Conservation (phyloP, 2,888 invertebrate genomes). For the Callimorpha dominula region DNA sequence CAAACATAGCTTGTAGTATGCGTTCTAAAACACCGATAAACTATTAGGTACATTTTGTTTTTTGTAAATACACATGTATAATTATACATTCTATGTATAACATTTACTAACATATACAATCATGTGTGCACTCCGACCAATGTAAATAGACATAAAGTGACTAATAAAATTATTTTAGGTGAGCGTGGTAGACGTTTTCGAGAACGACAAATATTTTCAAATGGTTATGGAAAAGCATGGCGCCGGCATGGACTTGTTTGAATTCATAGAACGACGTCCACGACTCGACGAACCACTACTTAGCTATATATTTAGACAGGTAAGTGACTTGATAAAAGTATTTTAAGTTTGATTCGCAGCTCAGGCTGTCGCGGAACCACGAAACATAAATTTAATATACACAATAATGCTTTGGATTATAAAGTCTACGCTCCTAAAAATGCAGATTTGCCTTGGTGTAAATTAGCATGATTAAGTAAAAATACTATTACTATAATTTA, state of each 20-base stretch:
- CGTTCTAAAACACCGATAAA: no score
- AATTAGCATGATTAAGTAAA: background rate
- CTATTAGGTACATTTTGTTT: no score
- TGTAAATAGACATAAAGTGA: no score
- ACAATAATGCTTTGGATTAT: no score
- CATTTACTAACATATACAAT: no score
- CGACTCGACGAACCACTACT: slow-evolving; percentile 89
- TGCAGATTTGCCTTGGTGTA: background rate
- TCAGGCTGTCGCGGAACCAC: background rate
- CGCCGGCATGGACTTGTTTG: slow-evolving; percentile 92
- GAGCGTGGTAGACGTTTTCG: slow-evolving; percentile 89
- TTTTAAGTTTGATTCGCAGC: background rate
- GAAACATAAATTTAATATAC: no score
- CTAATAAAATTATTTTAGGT: slow-evolving; percentile 66
- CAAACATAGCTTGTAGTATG: no score
- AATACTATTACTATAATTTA: no score
- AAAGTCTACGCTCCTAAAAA: no score
- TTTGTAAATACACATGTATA: no score
- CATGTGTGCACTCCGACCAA: no score
- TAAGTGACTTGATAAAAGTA: slow-evolving; percentile 49
- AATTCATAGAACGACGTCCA: slow-evolving; percentile 91
- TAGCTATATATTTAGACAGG: slow-evolving; percentile 91
- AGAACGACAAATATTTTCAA: slow-evolving; percentile 90
- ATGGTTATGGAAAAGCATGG: slow-evolving; percentile 93
- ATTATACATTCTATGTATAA: no score